A percentile compares a stretch with the other conserved stretches of the same genome.
Evolutionary conservation across 2,888 invertebrate genomes (phyloP).

Genomic region (Agrilus mali): DNA sequence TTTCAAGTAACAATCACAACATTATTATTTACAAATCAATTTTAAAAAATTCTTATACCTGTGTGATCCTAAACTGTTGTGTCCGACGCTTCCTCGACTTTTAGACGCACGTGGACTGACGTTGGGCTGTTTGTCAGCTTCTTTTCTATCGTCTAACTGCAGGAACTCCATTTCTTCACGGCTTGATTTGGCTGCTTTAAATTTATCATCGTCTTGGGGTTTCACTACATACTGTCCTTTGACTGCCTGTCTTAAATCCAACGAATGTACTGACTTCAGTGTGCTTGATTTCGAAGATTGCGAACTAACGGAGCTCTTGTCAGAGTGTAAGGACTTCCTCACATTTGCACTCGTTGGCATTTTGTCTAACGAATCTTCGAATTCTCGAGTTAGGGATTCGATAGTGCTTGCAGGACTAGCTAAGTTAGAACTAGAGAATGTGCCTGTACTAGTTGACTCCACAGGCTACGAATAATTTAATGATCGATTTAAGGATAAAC

Average conservation of each 20-base stretch:
- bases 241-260: constrained; percentile 30
- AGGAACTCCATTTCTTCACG: constrained; percentile 43
- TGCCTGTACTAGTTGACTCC: constrained; percentile 21
- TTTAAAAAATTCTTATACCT: constrained; percentile 18
- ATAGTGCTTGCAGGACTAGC: constrained; percentile 70
- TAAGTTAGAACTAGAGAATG: constrained; percentile 40
- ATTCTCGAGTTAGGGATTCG: constrained; percentile 65
- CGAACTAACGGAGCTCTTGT: constrained; percentile 6
- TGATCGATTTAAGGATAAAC: too few relatives aligned
- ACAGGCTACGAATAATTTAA: constrained; percentile 10
- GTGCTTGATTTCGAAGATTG: constrained; percentile 19
- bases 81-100: constrained; percentile 34
- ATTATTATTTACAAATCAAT: background rate
- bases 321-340: constrained; percentile 4
- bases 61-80: constrained; percentile 32
- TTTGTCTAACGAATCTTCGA: constrained; percentile 64
- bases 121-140: constrained; percentile 2
- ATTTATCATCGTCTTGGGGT: constrained; percentile 52
- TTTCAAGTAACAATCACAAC: background rate
- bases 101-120: constrained; percentile 32
- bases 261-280: constrained; percentile 24
- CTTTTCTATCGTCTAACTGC: constrained; percentile 33
- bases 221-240: constrained; percentile 48
- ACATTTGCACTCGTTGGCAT: constrained; percentile 18
- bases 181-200: constrained; percentile 51